phyloP scores from a whole-genome alignment of 64 coral and sea anemone genomes.

The Montipora efflorescens region DNA sequence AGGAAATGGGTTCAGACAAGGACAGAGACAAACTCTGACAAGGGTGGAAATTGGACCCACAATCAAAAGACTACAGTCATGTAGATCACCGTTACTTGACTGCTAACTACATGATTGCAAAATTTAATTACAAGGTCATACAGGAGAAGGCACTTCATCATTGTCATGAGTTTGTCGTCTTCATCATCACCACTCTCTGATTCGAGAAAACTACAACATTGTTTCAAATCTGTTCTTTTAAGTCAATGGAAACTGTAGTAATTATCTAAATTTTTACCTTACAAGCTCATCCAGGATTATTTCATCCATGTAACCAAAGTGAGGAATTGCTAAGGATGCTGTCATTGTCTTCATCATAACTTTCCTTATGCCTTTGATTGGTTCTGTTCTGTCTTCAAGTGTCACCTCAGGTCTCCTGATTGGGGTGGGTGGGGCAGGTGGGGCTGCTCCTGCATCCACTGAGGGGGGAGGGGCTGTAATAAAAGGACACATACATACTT shows the following conservation, averaged over 20 bases:
- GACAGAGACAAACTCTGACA: too few relatives aligned
- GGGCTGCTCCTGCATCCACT: not conserved
- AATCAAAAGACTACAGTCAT: too few relatives aligned
- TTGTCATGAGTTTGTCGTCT: too few relatives aligned
- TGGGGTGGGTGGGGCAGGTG: slow-evolving; percentile 19
- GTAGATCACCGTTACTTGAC: too few relatives aligned
- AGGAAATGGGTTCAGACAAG: too few relatives aligned
- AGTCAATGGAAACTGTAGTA: not conserved
- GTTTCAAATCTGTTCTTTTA: too few relatives aligned
- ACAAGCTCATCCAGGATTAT: slow-evolving; percentile 89
- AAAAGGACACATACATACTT: not conserved
- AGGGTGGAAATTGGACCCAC: too few relatives aligned
- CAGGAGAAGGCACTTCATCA: too few relatives aligned
- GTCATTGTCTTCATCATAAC: slow-evolving; percentile 90
- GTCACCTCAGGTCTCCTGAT: slow-evolving; percentile 52
- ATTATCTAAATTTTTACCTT: slow-evolving; percentile 36
- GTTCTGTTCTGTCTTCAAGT: slow-evolving; percentile 76
- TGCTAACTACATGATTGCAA: too few relatives aligned
- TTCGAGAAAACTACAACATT: too few relatives aligned
- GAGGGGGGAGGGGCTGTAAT: slow-evolving; percentile 9
- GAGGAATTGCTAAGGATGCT: slow-evolving; percentile 71
- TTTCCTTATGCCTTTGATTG: slow-evolving; percentile 88
- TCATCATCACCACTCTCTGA: too few relatives aligned
- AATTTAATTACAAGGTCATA: too few relatives aligned
- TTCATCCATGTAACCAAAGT: slow-evolving; percentile 98